Evolutionary conservation across 2,113 vertebrate species (phyloP).

Genomic region (Scopus umbretta): DNA sequence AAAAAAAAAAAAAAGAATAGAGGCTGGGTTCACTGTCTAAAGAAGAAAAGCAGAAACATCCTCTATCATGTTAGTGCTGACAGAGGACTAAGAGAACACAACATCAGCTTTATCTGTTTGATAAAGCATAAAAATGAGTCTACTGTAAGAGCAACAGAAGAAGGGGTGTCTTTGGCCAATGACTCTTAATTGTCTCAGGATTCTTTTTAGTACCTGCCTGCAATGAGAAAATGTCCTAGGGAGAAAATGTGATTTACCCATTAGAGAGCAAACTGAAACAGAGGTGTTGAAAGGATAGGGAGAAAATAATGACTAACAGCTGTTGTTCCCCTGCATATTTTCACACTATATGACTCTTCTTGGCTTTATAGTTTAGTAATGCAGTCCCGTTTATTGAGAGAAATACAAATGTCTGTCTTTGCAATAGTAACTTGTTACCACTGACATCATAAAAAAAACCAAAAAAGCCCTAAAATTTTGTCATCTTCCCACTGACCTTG

Average conservation of each 20-base stretch:
- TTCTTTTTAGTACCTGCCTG: constrained; percentile 1
- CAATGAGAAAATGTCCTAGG: constrained; percentile 38
- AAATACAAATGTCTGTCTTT: background rate
- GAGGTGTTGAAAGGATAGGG: constrained; percentile 52
- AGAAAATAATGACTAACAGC: constrained; percentile 57
- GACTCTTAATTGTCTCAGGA: background rate
- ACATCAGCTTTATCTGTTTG: background rate
- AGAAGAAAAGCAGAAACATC: background rate
- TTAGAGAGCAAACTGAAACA: constrained; percentile 53
- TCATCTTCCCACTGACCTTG: background rate
- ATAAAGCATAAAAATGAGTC: background rate
- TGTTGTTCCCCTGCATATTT: constrained; percentile 20
- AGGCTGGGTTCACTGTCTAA: background rate
- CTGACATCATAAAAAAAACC: fast-evolving
- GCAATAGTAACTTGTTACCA: background rate
- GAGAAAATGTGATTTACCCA: constrained; percentile 49
- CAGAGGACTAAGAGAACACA: background rate
- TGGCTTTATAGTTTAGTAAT: background rate
- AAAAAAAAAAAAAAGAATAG: background rate
- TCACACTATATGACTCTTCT: background rate
- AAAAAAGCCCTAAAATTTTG: background rate
- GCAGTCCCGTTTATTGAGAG: background rate
- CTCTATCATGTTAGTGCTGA: background rate
- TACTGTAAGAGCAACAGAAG: background rate
- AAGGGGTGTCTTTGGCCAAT: background rate